These are phyloP conservation scores for Xanthia icteritia DNA, from an alignment of 2,888 invertebrate genomes.

Conservation along the genomic window DNA sequence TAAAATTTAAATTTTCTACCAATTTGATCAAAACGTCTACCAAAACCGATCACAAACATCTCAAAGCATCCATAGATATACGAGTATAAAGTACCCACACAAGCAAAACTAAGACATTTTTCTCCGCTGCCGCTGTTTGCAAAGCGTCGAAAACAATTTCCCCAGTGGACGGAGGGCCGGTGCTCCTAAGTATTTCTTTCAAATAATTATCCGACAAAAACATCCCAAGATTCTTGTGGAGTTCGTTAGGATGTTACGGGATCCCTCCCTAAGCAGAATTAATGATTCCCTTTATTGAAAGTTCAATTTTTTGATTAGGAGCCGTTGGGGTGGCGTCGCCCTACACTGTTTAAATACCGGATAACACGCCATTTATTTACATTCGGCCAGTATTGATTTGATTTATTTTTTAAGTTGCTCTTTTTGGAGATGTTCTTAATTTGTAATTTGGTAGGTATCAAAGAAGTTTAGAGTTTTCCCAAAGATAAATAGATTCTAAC, in stretches of 20 bases:
- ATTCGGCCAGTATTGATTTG: conserved; percentile 87
- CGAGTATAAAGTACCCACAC: conserved; percentile 19
- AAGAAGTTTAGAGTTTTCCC: not conserved
- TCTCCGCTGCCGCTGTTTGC: conserved; percentile 48
- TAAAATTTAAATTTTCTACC: not conserved
- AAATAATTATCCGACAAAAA: conserved; percentile 86
- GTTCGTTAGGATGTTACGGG: conserved; percentile 83
- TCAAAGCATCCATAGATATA: not conserved
- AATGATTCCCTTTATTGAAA: conserved; percentile 93
- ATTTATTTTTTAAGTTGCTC: conserved; percentile 77
- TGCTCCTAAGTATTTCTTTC: conserved; percentile 73
- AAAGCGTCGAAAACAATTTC: conserved; percentile 78
- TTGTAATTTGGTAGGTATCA: conserved; percentile 3
- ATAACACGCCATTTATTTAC: conserved; percentile 88
- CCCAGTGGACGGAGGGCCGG: conserved; percentile 73
- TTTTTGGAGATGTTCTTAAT: conserved; percentile 44
- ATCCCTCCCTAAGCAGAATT: conserved; percentile 90
- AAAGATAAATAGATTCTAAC: not conserved
- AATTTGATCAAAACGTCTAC: conserved; percentile 1
- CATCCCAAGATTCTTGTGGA: conserved; percentile 87
- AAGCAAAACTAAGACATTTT: conserved; percentile 55
- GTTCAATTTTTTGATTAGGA: conserved; percentile 93
- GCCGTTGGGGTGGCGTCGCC: conserved; percentile 77
- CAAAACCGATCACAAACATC: not conserved
- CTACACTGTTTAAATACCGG: conserved; percentile 88